A percentile compares a stretch with the other conserved stretches of the same genome.
These are phyloP conservation scores for Tenebrio molitor DNA, from an alignment of 1,140 invertebrate species.

Conservation along the genomic window DNA sequence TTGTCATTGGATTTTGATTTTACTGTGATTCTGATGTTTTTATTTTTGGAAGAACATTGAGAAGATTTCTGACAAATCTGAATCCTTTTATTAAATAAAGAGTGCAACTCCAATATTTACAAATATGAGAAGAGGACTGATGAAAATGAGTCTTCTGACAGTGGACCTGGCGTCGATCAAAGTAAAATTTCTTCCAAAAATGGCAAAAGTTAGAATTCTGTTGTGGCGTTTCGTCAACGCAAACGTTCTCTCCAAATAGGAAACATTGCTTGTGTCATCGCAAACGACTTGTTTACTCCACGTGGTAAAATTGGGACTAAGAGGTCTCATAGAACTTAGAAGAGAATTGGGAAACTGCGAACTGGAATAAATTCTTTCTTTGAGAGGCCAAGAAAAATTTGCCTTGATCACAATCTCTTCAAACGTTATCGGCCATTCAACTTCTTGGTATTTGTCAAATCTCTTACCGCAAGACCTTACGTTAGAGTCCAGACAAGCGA, in stretches of 20 bases:
- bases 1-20: too few species aligned
- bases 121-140: too few species aligned
- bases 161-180: too few species aligned
- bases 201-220: conserved; percentile 55
- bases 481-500: conserved; percentile 67
- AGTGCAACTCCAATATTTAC: too few species aligned
- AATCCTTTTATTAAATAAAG: too few species aligned
- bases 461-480: conserved; percentile 65
- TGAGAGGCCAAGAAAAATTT: conserved; percentile 40
- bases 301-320: conserved; percentile 36
- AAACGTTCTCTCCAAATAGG: conserved; percentile 36
- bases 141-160: too few species aligned
- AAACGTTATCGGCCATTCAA: conserved; percentile 56
- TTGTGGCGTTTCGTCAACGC: conserved; percentile 45
- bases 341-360: conserved; percentile 56
- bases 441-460: conserved; percentile 50
- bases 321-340: conserved; percentile 54
- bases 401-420: conserved; percentile 49
- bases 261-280: not conserved
- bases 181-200: conserved; percentile 56
- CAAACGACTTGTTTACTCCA: conserved; percentile 41
- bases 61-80: too few species aligned
- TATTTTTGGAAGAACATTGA: too few species aligned
- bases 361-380: conserved; percentile 25
- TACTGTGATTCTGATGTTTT: too few species aligned